Conservation (phyloP, 1,140 invertebrate genomes). For the Rhopalosiphum maidis region DNA sequence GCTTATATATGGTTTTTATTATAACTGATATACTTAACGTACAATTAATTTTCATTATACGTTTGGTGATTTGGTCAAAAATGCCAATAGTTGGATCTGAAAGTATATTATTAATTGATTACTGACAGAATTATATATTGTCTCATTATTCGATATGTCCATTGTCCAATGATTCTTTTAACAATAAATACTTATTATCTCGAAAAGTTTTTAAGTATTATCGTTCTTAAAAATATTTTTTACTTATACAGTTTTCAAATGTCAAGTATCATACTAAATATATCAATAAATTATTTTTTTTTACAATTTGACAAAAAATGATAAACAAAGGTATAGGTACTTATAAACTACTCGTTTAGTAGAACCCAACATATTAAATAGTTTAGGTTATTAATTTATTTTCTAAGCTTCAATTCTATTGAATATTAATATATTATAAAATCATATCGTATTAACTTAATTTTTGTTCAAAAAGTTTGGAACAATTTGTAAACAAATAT, state of each 20-base stretch:
- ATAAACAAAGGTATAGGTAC: no score
- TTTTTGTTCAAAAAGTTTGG: no score
- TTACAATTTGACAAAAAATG: no score
- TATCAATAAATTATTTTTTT: no score
- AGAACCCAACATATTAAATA: no score
- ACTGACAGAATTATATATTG: not conserved
- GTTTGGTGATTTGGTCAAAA: not conserved
- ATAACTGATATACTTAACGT: not conserved
- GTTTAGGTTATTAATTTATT: no score
- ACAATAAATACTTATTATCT: not conserved
- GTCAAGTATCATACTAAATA: no score
- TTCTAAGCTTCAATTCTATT: no score
- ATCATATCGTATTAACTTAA: no score
- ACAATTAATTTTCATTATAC: not conserved
- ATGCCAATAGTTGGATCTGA: constrained; percentile 16
- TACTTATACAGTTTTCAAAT: not conserved
- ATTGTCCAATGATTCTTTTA: not conserved
- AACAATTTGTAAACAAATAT: no score
- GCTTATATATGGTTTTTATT: not conserved
- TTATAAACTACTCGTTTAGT: no score
- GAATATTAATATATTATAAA: no score
- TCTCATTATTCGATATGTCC: not conserved
- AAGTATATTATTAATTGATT: not conserved
- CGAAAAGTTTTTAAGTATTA: not conserved
- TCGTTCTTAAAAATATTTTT: not conserved